Base-by-base conservation (phyloP, 2,888 invertebrate genomes). In the Leucoptera coffeella region DNA sequence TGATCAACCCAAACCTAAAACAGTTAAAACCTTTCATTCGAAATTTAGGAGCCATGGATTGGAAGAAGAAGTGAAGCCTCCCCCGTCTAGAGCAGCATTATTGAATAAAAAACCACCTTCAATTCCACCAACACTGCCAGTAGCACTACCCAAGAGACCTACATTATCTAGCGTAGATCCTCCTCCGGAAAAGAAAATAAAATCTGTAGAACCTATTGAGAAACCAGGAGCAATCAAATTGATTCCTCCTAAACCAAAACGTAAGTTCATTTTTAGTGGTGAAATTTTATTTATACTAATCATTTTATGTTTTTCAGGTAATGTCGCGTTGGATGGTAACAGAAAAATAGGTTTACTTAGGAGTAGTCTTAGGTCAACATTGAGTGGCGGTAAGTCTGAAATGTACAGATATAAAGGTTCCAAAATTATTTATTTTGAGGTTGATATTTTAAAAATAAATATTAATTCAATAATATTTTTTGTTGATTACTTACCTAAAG, bases 1-100 rank as follows among this genome's bases (percentile, higher is more conserved):
- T 32, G 80, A 80, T 36, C 76, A 80, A 27, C 74, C 77, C 8
- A 78, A 91, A 41, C 84, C 89, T 4, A 90, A 90, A 61, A 93
- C 93, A 20, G 93, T 92, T 1, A 94, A 93, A 75, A 85, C 87
- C 10, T 90, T 84, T 50, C 82, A 90, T 57, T 87, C 90, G 1
- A 91, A 89, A 61, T 91, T 93, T 69, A 78, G 94, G 37, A 90
- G 90, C 26, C 92, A 91, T 42, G 93, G 92, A 19, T 58, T 93
- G 28, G 88, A 87, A 47, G 91, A 92, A 52, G 89, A 87, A 61
- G 77, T 82, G 1, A 86, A 86, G 43, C 87, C 88, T n/a, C 87
- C 91, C 9, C 85, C 85, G 2, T 85, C 88, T 3, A 73, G 86
- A 29, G 77, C 79, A 10, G 67, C 77, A 1, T 52, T 78, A 2